Conservation (phyloP, 2,113 vertebrate species). For the Antechinus flavipes region DNA sequence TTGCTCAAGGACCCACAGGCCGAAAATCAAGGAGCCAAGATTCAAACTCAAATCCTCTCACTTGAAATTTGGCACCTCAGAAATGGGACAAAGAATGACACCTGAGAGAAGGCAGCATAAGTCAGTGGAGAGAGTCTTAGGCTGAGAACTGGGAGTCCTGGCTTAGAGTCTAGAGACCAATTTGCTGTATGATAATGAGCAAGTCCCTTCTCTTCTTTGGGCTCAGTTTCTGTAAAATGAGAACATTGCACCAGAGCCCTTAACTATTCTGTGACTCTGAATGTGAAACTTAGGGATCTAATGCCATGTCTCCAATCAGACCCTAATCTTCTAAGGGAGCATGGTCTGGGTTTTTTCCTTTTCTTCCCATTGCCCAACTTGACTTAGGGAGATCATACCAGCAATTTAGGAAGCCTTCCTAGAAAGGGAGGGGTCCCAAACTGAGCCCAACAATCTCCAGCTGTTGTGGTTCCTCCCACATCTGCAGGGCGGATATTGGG, state of each 20-base stretch:
- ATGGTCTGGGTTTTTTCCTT: neutral
- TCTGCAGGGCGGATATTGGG: slow-evolving; percentile 79
- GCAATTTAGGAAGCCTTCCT: neutral
- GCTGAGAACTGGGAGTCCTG: no score
- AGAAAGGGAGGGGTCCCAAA: neutral
- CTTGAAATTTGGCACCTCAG: neutral
- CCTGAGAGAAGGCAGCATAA: neutral
- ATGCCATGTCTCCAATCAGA: neutral
- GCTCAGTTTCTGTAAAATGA: neutral
- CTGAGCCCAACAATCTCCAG: neutral
- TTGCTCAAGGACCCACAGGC: neutral
- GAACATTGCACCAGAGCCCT: neutral
- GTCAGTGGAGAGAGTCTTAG: neutral
- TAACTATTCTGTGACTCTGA: neutral
- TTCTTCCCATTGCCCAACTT: neutral
- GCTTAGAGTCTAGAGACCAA: neutral
- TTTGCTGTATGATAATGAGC: neutral
- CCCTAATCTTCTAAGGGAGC: neutral
- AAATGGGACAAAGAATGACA: neutral
- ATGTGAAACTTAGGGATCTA: neutral
- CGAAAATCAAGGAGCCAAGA: neutral
- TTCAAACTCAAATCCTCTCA: neutral
- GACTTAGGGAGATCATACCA: neutral
- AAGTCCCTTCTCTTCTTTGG: neutral
- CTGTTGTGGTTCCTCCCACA: neutral